Evolutionary conservation across 2,113 vertebrate genomes (phyloP), one percentile per base, ranked within the genome.

Genomic region (Scatophagus argus): DNA sequence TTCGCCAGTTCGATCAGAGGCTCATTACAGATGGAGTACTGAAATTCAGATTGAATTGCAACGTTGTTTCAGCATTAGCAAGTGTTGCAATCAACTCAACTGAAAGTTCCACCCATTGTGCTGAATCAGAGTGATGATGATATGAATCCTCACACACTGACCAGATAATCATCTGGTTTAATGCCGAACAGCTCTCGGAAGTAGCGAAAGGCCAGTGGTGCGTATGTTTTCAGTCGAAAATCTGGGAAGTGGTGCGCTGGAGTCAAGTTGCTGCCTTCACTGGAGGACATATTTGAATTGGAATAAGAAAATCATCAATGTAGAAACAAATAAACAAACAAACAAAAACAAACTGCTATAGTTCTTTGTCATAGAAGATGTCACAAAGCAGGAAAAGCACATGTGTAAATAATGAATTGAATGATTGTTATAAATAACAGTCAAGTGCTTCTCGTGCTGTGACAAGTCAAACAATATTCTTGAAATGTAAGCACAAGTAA

Each of bases 171-270:
- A 67, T 96, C 98, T 39, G 98, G 96, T 92, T 97, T 98, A 94
- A 99, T 99, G 74, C 97, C 96, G 88, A 99, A 99, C 86, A 99
- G 96, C 91, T 99, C 98, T 93, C 98, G 91, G 95, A 99, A 99
- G 90, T 99, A 99, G 6, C 98, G 96, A 83, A 99, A 99, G 56
- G 98, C 97, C 90, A 99, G 91, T 0, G 98, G 98, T 46, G 98
- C 98, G 1, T 99, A 99, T 0, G 96, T 98, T 93, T 99, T 99
- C 88, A 99, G 96, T 69, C 96, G 95, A 94, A 99, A 99, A 85
- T 99, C 97, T 66, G 97, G 96, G 79, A 94, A 99, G 87, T 96
- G 97, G 90, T 99, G 97, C 10, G 97, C 98, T n/a, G 98, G 98
- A 8, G 98, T 99, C 83, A 98, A 93, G 90, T 96, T 99, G 91